Evolutionary conservation across 2,888 invertebrate species (phyloP), one percentile per base, ranked within the genome.

Genomic region (Cecidostiba fungosa): DNA sequence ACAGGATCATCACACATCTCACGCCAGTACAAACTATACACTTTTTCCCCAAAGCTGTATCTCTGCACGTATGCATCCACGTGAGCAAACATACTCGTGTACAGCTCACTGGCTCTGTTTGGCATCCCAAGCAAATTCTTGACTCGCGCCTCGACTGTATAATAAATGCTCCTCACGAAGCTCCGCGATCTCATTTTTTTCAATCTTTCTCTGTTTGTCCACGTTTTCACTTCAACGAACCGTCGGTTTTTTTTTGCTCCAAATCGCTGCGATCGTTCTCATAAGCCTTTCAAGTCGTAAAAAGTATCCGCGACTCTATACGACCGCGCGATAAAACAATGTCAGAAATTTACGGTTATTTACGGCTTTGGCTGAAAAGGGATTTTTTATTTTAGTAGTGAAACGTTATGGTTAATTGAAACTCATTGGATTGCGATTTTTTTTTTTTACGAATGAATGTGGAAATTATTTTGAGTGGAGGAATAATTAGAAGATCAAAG

Each of bases 41-140:
- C 36, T 59, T 36, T 54, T 19, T 2, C 26, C 36, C 29, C 19
- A 39, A 23, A 62, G 6, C 29, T 19, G 1, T 59, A 54, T 23
- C 23, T 43, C 50, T n/a, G 66, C 43, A 29, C 39, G 36, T 23
- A 16, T 69, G 29, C 39, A 43, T 26, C 14, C 32, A 36, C 19
- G 26, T n/a, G 36, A 39, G 12, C 10, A 26, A 43, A 26, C 39
- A 29, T 36, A n/a, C 43, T 43, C 19, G 54, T n/a, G 32, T 36
- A 43, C 43, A 66, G 77, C 5, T 59, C 72, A 72, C 23, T 50
- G 62, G 23, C 43, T 76, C 66, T 76, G 74, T 69, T 82, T 82
- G 50, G 6, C 66, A 47, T 39, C 14, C 23, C 74, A 50, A 74
- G 82, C 36, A 82, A 82, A 82, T 50, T 82, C 66, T 50, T 36